These are phyloP conservation scores for Drosophila siamana DNA, from an alignment of 2,888 invertebrate species.

Conservation along the genomic window DNA sequence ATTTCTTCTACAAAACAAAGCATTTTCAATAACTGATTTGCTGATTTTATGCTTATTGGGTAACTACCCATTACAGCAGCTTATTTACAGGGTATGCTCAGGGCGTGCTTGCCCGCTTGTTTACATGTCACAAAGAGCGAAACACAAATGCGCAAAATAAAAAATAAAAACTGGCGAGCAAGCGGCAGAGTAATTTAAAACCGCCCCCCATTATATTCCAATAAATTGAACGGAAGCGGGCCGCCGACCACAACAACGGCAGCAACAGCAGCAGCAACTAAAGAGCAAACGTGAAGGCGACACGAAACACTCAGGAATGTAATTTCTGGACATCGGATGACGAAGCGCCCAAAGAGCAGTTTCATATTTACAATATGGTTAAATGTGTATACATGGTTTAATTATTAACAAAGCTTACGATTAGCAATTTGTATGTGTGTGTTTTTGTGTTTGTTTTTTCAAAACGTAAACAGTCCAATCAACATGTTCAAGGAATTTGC, in stretches of 20 bases:
- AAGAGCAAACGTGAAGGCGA: slow-evolving; percentile 14
- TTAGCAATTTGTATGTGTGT: slow-evolving; percentile 36
- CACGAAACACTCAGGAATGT: slow-evolving; percentile 32
- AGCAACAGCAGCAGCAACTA: no score
- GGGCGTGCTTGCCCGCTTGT: slow-evolving; percentile 41
- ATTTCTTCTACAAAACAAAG: no score
- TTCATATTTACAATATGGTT: slow-evolving; percentile 40
- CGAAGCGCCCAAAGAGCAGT: slow-evolving; percentile 13
- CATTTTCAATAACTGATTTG: no score
- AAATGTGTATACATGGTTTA: slow-evolving; percentile 46
- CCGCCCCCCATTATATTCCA: slow-evolving; percentile 78
- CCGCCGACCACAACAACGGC: slow-evolving; percentile 37
- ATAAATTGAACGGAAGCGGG: slow-evolving; percentile 72
- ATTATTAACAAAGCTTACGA: slow-evolving; percentile 48
- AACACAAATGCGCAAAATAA: slow-evolving; percentile 19
- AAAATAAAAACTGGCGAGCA: slow-evolving; percentile 25
- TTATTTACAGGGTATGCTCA: slow-evolving; percentile 38
- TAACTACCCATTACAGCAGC: background rate
- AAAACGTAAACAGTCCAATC: slow-evolving; percentile 41
- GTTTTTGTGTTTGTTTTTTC: slow-evolving; percentile 5
- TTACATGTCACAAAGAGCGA: slow-evolving; percentile 57
- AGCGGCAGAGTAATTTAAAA: slow-evolving; percentile 70
- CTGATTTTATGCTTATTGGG: no score
- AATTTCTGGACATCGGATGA: slow-evolving; percentile 5
- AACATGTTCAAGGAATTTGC: background rate